Evolutionary conservation across 2,797 vertebrate genomes (phyloP).

Genomic region (Propithecus perrieri): DNA sequence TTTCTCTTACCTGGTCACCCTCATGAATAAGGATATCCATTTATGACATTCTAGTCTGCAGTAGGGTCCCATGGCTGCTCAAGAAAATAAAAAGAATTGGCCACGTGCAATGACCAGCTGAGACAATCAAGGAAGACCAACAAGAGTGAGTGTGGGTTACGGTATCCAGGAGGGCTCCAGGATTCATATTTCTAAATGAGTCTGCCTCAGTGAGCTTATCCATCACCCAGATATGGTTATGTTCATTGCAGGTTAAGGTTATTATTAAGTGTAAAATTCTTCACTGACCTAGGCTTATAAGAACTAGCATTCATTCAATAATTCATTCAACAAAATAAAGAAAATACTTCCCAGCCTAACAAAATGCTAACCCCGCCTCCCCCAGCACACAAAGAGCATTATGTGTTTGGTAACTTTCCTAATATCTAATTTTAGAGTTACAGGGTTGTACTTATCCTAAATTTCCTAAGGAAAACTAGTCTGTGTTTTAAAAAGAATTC

Average conservation of each 20-base stretch:
- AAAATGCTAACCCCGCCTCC: background rate
- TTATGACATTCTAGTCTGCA: background rate
- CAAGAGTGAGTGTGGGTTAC: background rate
- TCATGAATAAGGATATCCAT: background rate
- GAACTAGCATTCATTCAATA: background rate
- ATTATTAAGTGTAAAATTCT: background rate
- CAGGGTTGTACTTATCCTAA: background rate
- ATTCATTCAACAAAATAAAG: background rate
- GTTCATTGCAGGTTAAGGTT: background rate
- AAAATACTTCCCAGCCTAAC: background rate
- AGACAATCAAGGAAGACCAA: background rate
- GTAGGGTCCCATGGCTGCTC: background rate
- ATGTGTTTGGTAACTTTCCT: background rate
- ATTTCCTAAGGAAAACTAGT: conserved; percentile 25
- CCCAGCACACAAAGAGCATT: background rate
- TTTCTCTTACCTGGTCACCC: background rate
- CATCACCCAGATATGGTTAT: background rate
- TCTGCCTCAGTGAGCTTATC: background rate
- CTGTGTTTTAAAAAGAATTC: conserved; percentile 23
- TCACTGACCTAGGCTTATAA: background rate
- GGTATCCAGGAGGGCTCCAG: background rate
- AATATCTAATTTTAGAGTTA: conserved; percentile 18
- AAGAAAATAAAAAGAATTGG: background rate
- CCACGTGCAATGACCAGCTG: background rate
- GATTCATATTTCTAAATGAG: background rate